phyloP scores from a whole-genome alignment of 2,797 vertebrate species.

The Ficedula albicollis region DNA sequence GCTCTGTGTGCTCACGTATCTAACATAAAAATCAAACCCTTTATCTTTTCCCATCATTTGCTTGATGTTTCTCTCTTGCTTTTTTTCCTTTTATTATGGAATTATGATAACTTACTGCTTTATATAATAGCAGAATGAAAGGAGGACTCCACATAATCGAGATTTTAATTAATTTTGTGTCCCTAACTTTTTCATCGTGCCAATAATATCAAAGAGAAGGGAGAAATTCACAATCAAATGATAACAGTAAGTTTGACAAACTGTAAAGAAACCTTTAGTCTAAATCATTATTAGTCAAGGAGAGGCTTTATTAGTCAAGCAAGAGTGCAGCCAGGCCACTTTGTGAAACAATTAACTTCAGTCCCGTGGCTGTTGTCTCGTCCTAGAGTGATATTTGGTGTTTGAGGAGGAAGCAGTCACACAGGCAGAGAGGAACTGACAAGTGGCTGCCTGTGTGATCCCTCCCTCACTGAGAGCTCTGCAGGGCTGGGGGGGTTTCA shows the following conservation, averaged over 20 bases:
- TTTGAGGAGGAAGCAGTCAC: not conserved
- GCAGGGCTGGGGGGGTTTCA: not conserved
- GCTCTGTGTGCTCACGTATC: not conserved
- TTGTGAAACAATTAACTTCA: not conserved
- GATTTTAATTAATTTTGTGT: slow-evolving; percentile 57
- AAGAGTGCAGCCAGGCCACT: not conserved
- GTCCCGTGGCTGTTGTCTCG: not conserved
- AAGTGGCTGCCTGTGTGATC: not conserved
- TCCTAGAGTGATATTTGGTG: not conserved
- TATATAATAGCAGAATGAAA: not conserved
- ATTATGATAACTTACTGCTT: not conserved
- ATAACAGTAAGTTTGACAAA: slow-evolving; percentile 20
- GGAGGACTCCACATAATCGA: not conserved
- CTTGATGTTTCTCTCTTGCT: not conserved
- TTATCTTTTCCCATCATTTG: not conserved
- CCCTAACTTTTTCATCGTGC: not conserved
- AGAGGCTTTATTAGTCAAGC: not conserved
- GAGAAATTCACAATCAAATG: not conserved
- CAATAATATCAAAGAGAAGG: slow-evolving; percentile 27
- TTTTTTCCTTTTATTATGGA: not conserved
- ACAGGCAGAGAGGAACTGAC: not conserved
- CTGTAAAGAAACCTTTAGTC: not conserved
- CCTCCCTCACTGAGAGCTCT: not conserved
- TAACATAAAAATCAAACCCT: slow-evolving; percentile 18
- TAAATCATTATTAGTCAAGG: not conserved